Percentiles rank a stretch among this genome's conserved stretches.
phyloP scores from a whole-genome alignment of 2,888 invertebrate species.

The Drosophila demipolita region DNA sequence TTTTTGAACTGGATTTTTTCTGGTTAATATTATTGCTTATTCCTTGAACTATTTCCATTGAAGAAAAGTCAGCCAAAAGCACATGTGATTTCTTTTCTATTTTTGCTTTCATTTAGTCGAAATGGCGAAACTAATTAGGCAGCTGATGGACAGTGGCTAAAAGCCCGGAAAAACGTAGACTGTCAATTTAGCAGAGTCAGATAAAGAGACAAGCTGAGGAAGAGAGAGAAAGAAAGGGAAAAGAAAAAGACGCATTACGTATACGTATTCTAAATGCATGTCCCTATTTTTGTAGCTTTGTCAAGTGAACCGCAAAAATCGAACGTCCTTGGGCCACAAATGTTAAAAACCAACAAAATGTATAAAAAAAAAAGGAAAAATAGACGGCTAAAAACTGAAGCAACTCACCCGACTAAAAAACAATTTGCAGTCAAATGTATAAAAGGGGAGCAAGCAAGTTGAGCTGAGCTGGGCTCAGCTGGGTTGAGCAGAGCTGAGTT shows the following conservation, averaged over 20 bases:
- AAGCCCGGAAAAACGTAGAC: conserved; percentile 45
- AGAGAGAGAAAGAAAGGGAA: background rate
- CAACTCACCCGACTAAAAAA: conserved; percentile 25
- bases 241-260: conserved; percentile 31
- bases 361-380: conserved; percentile 6
- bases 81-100: background rate
- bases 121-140: conserved; percentile 51
- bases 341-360: conserved; percentile 19
- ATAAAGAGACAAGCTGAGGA: background rate
- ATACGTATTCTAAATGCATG: conserved; percentile 45
- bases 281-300: conserved; percentile 45
- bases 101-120: conserved; percentile 5
- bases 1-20: background rate
- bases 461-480: background rate
- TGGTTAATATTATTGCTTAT: background rate
- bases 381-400: conserved; percentile 5
- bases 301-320: conserved; percentile 64
- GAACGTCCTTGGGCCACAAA: conserved; percentile 74
- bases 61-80: conserved; percentile 12
- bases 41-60: no score
- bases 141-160: conserved; percentile 30
- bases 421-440: conserved; percentile 30
- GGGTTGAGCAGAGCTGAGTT: background rate
- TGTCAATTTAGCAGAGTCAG: conserved; percentile 49
- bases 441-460: background rate